Conservation (phyloP, 2,888 invertebrate species). For the Melipona beecheii region DNA sequence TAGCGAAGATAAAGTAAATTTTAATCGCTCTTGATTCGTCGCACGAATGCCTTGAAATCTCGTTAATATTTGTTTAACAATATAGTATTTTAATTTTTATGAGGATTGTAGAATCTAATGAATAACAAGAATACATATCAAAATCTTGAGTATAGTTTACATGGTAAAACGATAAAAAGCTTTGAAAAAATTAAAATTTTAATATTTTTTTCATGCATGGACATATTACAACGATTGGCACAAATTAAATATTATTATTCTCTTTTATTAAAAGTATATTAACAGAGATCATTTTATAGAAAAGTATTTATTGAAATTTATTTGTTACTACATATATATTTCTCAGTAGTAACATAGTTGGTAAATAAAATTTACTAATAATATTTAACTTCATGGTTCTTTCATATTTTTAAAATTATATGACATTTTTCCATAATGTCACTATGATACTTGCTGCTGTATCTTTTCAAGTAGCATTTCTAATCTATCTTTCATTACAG, state of each 20-base stretch:
- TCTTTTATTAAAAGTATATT: background rate
- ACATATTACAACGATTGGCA: background rate
- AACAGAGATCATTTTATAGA: background rate
- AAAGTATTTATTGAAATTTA: slow-evolving; percentile 11
- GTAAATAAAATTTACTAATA: background rate
- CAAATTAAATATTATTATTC: background rate
- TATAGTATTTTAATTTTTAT: background rate
- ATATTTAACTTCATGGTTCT: background rate
- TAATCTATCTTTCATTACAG: slow-evolving; percentile 92
- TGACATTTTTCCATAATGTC: background rate
- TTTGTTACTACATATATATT: background rate
- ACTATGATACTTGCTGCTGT: slow-evolving; percentile 83
- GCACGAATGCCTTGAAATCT: background rate
- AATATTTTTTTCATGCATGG: background rate
- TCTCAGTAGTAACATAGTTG: background rate
- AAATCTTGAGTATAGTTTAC: background rate
- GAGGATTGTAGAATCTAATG: background rate
- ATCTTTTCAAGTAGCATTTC: slow-evolving; percentile 91
- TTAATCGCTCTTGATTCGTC: background rate
- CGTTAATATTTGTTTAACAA: background rate
- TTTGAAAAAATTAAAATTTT: background rate
- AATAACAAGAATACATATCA: background rate
- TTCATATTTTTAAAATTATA: background rate
- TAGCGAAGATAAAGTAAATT: background rate
- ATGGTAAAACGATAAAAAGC: background rate